Evolutionary conservation across 2,888 invertebrate species (phyloP), one percentile per base, ranked within the genome.

Genomic region (Hesperia comma): DNA sequence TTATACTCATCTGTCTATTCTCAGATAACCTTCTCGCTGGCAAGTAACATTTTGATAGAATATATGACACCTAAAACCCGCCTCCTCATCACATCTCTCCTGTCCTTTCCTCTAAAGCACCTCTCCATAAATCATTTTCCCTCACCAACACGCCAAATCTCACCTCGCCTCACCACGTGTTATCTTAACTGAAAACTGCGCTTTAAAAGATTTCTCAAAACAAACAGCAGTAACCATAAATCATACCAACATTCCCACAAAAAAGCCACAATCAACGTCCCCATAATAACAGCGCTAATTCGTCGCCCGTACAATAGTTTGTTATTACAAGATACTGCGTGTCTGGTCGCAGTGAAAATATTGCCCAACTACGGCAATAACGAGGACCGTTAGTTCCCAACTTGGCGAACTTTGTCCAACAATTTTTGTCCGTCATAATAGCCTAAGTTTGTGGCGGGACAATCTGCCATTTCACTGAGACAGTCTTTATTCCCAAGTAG

Each of bases 341-440:
- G 80, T 86, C 81, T 83, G 83, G 83, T 79, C 83, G 77, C 78
- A 76, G 81, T 82, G 81, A 90, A 90, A 91, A 92, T 90, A 90
- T 90, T 87, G 84, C 81, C 81, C 85, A 90, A 91, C 88, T 92
- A 90, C 85, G 84, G 86, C 88, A 90, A 90, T 92, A 92, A 92
- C 87, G 83, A 87, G 83, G 74, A 75, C 81, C 81, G 85, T 86
- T 89, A 88, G 85, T 84, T 82, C 77, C 80, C 78, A 84, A 88
- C 80, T 88, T 81, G 74, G 74, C 75, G 75, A 84, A 90, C 81
- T 87, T 85, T 72, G 72, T 62, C 77, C 81, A 88, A 91, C 89
- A 87, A 90, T 92, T 90, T 91, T 90, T 88, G 88, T 84, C 83
- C 83, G 80, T 90, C 87, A 90, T 90, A 91, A 92, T 90, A 90